Percentiles rank a stretch among this genome's conserved stretches.
These are phyloP conservation scores for Eurois occulta DNA, from an alignment of 2,888 invertebrate species.

Conservation along the genomic window DNA sequence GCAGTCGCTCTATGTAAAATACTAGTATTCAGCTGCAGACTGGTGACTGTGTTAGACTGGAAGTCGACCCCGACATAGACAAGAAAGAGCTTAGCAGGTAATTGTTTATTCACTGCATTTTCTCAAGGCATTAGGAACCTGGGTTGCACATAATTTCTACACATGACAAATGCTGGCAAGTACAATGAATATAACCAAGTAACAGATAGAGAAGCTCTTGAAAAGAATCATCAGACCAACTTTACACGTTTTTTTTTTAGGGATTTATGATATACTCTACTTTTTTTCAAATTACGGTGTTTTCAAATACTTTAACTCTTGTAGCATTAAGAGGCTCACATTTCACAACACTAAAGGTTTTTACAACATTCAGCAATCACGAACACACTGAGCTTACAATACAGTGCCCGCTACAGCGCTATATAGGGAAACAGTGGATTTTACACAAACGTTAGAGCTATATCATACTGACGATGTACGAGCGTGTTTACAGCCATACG, in stretches of 20 bases:
- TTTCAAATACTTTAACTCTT: constrained; percentile 30
- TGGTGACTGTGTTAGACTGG: too few species aligned
- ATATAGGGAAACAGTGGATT: constrained; percentile 7
- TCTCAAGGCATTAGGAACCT: neutral
- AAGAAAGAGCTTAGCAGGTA: too few species aligned
- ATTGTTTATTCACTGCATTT: neutral
- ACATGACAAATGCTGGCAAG: neutral
- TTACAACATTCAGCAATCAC: constrained; percentile 54
- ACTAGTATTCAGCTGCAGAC: neutral
- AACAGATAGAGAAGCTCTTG: neutral
- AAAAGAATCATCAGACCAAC: neutral
- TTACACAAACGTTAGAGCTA: neutral
- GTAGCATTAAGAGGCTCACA: constrained; percentile 48
- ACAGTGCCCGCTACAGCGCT: constrained; percentile 56
- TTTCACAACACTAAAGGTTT: constrained; percentile 54
- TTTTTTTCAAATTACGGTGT: neutral
- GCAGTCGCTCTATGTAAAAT: neutral
- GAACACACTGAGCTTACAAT: constrained; percentile 52
- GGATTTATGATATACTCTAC: neutral
- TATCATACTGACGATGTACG: neutral
- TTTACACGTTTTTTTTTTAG: neutral
- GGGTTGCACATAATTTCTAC: neutral
- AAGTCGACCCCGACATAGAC: neutral
- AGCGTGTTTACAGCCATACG: neutral
- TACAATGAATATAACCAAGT: neutral